These are phyloP conservation scores for Ranitomeya variabilis DNA, from an alignment of 2,113 vertebrate genomes.

Conservation along the genomic window DNA sequence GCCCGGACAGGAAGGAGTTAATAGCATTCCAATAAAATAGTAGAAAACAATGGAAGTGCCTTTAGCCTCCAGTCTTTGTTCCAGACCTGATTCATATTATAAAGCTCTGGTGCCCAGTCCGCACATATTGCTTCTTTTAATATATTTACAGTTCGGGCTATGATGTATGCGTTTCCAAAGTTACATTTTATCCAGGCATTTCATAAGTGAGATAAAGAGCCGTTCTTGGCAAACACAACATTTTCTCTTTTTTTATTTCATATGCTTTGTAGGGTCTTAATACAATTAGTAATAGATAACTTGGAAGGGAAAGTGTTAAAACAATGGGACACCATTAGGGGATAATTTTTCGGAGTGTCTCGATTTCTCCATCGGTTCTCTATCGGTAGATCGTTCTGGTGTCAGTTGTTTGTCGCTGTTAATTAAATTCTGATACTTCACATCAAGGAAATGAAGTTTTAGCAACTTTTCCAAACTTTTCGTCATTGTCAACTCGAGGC, in stretches of 20 bases:
- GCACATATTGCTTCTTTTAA: slow-evolving; percentile 48
- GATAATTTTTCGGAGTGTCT: not conserved
- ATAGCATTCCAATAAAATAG: not conserved
- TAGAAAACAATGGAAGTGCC: slow-evolving; percentile 8
- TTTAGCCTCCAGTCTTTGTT: slow-evolving; percentile 27
- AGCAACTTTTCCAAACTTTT: not conserved
- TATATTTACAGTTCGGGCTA: slow-evolving; percentile 46
- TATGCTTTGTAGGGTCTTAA: slow-evolving; percentile 11
- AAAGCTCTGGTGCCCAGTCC: not conserved
- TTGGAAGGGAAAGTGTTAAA: slow-evolving; percentile 22
- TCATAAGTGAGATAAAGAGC: slow-evolving; percentile 30
- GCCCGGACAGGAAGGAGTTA: slow-evolving; percentile 5
- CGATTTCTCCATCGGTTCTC: not conserved
- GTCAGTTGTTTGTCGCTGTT: not conserved
- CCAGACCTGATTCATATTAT: slow-evolving; percentile 40
- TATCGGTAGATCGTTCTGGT: not conserved
- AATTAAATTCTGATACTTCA: not conserved
- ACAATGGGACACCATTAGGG: slow-evolving; percentile 12
- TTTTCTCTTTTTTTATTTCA: not conserved
- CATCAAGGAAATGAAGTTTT: not conserved
- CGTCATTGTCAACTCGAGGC: not conserved
- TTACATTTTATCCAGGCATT: slow-evolving; percentile 31
- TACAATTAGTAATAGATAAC: not conserved
- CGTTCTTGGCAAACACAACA: not conserved
- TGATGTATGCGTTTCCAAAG: slow-evolving; percentile 18